phyloP scores from a whole-genome alignment of 1,140 invertebrate species.

The Mya arenaria region DNA sequence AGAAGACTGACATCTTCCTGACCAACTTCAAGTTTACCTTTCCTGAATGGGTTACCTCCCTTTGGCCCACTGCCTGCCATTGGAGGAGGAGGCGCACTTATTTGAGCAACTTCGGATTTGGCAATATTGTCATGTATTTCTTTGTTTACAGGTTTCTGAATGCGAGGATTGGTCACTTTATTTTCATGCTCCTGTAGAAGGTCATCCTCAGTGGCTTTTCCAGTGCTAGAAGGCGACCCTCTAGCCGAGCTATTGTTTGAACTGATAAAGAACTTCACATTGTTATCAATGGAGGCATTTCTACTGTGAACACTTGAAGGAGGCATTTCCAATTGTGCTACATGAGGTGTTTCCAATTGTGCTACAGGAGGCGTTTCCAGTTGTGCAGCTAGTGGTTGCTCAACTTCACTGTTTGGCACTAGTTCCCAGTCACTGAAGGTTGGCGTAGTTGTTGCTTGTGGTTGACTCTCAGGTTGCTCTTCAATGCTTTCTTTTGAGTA shows the following conservation, averaged over 20 bases:
- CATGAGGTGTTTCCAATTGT: no score
- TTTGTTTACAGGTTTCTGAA: not conserved
- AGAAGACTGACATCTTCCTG: conserved; percentile 7
- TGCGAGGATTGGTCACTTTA: not conserved
- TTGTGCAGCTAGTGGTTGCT: not conserved
- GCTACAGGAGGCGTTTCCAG: not conserved
- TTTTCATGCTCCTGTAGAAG: not conserved
- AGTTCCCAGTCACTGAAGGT: conserved; percentile 73
- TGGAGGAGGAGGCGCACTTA: conserved; percentile 29
- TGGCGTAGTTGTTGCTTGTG: conserved; percentile 28
- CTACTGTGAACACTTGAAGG: conserved; percentile 57
- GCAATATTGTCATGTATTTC: not conserved
- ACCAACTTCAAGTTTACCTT: not conserved
- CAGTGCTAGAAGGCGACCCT: conserved; percentile 21
- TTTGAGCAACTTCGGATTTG: no score
- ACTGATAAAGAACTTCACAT: conserved; percentile 63
- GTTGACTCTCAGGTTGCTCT: conserved; percentile 30
- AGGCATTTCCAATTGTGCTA: no score
- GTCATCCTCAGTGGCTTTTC: conserved; percentile 17
- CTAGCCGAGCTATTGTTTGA: conserved; percentile 60
- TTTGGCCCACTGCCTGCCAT: conserved; percentile 22
- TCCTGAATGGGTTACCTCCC: conserved; percentile 63
- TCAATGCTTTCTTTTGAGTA: not conserved
- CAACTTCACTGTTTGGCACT: conserved; percentile 50
- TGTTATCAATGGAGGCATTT: conserved; percentile 69